A percentile compares a stretch with the other conserved stretches of the same genome.
phyloP scores from a whole-genome alignment of 1,140 invertebrate species.

The Meloidogyne hapla region DNA sequence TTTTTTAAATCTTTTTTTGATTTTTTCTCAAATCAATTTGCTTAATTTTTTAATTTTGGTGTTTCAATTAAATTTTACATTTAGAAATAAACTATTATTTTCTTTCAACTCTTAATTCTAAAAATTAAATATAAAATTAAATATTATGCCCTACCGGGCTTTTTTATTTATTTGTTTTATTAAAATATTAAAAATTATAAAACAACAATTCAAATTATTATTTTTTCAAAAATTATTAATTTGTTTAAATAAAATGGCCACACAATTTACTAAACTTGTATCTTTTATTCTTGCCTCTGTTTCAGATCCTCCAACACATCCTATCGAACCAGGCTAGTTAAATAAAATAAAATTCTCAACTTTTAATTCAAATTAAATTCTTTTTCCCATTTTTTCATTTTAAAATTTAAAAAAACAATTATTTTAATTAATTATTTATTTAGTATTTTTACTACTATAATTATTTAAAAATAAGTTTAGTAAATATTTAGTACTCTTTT shows the following conservation, averaged over 20 bases:
- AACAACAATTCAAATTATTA: not conserved
- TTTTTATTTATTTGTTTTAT: not conserved
- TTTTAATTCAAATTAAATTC: no score
- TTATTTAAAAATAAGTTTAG: constrained; percentile 5
- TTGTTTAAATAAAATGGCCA: constrained; percentile 52
- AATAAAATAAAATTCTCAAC: not conserved
- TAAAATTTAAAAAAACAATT: not conserved
- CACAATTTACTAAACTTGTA: constrained; percentile 63
- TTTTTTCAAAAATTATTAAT: constrained; percentile 4
- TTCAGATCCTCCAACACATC: constrained; percentile 52
- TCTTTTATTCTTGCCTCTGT: constrained; percentile 64
- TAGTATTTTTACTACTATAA: not conserved
- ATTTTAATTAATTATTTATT: not conserved
- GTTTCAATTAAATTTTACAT: no score
- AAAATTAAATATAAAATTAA: not conserved
- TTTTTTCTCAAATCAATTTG: no score
- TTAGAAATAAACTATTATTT: no score
- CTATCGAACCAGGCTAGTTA: constrained; percentile 20
- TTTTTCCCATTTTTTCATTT: not conserved
- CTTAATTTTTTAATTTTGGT: no score
- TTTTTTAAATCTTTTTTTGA: no score
- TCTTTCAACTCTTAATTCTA: not conserved
- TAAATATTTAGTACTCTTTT: not conserved
- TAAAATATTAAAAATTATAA: not conserved
- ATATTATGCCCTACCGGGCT: not conserved